These are phyloP conservation scores for Apodemia hepburni DNA, from an alignment of 2,888 invertebrate genomes.

Conservation along the genomic window DNA sequence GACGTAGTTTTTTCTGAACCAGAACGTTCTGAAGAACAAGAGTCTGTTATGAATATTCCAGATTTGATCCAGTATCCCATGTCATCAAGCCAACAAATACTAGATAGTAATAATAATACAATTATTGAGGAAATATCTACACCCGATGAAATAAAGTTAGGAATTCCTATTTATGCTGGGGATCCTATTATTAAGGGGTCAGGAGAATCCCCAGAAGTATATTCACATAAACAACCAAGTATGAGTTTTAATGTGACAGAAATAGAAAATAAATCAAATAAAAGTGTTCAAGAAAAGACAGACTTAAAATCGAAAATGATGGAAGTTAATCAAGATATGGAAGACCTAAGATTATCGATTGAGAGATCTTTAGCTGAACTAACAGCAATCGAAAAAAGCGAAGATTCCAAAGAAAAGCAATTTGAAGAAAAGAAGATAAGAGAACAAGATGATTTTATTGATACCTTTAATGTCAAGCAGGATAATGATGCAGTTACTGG, in stretches of 20 bases:
- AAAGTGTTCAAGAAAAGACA: constrained; percentile 46
- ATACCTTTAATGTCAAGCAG: background rate
- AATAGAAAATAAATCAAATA: constrained; percentile 30
- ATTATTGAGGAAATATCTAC: constrained; percentile 53
- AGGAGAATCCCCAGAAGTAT: constrained; percentile 42
- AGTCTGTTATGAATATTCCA: constrained; percentile 45
- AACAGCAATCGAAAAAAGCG: constrained; percentile 53
- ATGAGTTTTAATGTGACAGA: constrained; percentile 37
- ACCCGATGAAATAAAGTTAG: constrained; percentile 38
- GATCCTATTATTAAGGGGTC: constrained; percentile 47
- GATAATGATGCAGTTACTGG: background rate
- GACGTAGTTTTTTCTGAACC: constrained; percentile 35
- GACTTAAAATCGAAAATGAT: constrained; percentile 68
- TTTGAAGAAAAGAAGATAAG: constrained; percentile 25
- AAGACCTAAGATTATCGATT: constrained; percentile 61
- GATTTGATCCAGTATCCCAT: constrained; percentile 55
- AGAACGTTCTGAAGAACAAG: constrained; percentile 41
- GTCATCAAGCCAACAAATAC: constrained; percentile 54
- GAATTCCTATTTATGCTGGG: constrained; percentile 37
- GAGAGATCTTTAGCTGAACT: constrained; percentile 67
- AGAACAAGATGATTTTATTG: background rate
- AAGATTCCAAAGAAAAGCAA: constrained; percentile 44
- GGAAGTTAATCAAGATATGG: constrained; percentile 70
- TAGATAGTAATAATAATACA: constrained; percentile 60
- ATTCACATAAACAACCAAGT: constrained; percentile 35